Percentiles rank a stretch among this genome's conserved stretches.
These are phyloP conservation scores for Camelus dromedarius DNA, from an alignment of 2,113 vertebrate genomes.

Conservation along the genomic window DNA sequence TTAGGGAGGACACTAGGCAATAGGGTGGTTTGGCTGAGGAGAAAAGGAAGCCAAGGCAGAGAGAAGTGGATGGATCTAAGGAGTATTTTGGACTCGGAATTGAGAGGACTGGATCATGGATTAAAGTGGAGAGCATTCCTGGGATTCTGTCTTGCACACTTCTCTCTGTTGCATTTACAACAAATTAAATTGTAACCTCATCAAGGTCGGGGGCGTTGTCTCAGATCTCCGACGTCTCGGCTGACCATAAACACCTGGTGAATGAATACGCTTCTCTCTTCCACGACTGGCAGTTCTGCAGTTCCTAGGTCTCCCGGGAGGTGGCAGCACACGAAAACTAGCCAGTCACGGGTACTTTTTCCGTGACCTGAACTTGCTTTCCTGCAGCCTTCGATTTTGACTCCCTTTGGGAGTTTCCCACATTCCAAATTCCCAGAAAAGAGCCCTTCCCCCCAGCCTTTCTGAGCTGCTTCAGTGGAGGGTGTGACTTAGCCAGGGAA, in stretches of 20 bases:
- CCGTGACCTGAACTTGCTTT: not conserved
- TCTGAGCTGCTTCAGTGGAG: not conserved
- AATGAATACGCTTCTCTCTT: not conserved
- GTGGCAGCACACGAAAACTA: constrained; percentile 54
- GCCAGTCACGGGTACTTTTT: fast-evolving
- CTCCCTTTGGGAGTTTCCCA: not conserved
- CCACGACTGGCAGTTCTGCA: not conserved
- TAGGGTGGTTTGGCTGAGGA: not conserved
- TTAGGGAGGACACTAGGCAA: no score
- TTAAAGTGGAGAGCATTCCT: not conserved
- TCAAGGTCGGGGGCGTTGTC: fast-evolving
- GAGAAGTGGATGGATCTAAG: not conserved
- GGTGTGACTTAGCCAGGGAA: not conserved
- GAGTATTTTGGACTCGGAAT: not conserved
- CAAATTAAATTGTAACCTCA: not conserved
- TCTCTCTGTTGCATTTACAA: not conserved
- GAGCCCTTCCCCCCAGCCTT: not conserved
- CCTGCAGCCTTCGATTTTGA: not conserved
- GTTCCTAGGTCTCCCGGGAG: not conserved
- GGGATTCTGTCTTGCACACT: not conserved
- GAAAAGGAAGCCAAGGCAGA: not conserved
- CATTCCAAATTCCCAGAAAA: not conserved
- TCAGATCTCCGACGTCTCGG: fast-evolving
- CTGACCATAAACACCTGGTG: no score
- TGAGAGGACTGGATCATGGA: not conserved